Evolutionary conservation across 92 coral and sea anemone genomes (phyloP), one percentile per base, ranked within the genome.

Genomic region (Blastomussa wellsi): DNA sequence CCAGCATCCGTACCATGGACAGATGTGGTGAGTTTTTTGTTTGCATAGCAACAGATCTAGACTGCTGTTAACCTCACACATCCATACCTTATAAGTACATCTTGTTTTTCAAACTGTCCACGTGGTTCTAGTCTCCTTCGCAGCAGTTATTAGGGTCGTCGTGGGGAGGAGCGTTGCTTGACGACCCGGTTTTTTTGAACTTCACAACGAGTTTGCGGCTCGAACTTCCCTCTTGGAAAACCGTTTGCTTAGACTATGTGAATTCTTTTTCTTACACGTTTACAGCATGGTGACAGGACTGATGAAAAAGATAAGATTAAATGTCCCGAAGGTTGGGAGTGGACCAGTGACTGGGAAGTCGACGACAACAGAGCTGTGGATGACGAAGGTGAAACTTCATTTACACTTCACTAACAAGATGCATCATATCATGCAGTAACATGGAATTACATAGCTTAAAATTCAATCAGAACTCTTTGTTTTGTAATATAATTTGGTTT

Each of bases 271-370:
- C 68, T 17, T 62, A 26, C 68, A 26, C 35, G 68, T 24, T 71
- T 71, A 62, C 33, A 95, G 98, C 91, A 92, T 24, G 95, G 94
- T 9, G 98, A 96, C 88, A 84, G 90, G 52, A 60, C 75, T 53
- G 86, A 84, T 2, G 88, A 88, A 31, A 92, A 93, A 78, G 92
- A 94, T 5, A 81, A 83, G 83, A 81, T 92, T 7, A 86, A n/a
- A 70, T 94, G 96, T 76, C 94, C 98, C 15, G 87, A 88, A 11
- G 98, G 98, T 17, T 96, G 98, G 98, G 98, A 92, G 70, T 96
- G 98, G 98, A 94, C 93, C 7, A 48, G 81, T 57, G 88, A 93
- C 77, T 96, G 98, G 98, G 89, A 90, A 72, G 90, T 96, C 37
- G 98, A 96, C 76, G 83, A 70, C 35, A 96, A 96, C 86, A 82